Evolutionary conservation across 2,113 vertebrate species (phyloP).

Genomic region (Gopherus flavomarginatus): DNA sequence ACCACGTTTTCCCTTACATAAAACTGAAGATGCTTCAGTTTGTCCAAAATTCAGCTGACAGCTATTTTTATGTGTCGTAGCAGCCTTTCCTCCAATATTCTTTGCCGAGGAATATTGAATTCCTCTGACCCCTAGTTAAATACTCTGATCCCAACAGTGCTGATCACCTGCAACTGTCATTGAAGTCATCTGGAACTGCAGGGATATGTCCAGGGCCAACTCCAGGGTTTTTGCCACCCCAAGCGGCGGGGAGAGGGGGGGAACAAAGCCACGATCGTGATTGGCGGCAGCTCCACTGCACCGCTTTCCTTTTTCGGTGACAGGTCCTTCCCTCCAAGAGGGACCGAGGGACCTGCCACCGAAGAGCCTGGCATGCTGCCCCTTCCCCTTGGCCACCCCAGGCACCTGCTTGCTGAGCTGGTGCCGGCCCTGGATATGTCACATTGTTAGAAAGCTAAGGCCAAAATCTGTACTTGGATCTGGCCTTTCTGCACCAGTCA

Average conservation of each 20-base stretch:
- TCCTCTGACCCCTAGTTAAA: background rate
- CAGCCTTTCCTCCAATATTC: background rate
- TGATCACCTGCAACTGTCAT: rapidly evolving
- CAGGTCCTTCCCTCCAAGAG: no score
- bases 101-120: background rate
- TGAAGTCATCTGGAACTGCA: rapidly evolving
- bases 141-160: background rate
- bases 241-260: no score
- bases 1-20: background rate
- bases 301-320: no score
- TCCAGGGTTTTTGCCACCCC: no score
- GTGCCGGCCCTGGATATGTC: background rate
- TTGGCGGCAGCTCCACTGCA: no score
- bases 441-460: background rate
- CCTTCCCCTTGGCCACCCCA: no score
- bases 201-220: background rate
- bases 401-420: no score
- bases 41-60: background rate
- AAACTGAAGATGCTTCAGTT: background rate
- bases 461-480: background rate
- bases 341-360: no score
- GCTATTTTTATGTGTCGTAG: background rate
- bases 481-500: rapidly evolving
- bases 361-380: no score
- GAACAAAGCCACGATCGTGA: no score